These are phyloP conservation scores for Aurelia sp. DNA, from an alignment of 30 jellyfish, hydroid and myxozoan genomes.

Conservation along the genomic window DNA sequence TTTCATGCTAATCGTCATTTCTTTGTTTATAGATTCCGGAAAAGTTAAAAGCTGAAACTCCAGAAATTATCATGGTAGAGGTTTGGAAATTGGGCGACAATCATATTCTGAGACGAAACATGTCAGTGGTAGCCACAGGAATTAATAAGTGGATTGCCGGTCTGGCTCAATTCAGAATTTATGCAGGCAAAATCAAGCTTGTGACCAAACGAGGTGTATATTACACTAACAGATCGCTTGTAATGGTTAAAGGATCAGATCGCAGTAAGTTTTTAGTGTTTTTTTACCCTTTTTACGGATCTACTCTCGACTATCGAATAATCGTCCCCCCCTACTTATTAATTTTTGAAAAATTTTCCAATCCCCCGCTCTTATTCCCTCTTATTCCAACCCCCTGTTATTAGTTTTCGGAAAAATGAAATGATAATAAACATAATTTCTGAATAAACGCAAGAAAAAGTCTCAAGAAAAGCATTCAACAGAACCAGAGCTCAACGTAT, in stretches of 20 bases:
- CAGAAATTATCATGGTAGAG: neutral
- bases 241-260: conserved; percentile 16
- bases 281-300: neutral
- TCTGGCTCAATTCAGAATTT: conserved; percentile 10
- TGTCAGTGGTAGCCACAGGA: neutral
- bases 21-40: conserved; percentile 20
- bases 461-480: no score
- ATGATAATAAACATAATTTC: no score
- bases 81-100: conserved; percentile 26
- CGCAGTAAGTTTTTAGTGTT: neutral
- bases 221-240: conserved; percentile 21
- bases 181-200: conserved; percentile 31
- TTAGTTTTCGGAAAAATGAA: no score
- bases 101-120: neutral
- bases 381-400: no score
- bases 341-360: no score
- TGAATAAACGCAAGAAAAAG: no score
- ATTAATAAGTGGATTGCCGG: neutral
- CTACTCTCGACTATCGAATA: no score
- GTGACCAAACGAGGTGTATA: conserved; percentile 24
- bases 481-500: no score
- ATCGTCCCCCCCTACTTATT: no score
- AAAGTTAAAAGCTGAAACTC: neutral
- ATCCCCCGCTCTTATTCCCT: no score
- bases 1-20: neutral